Evolutionary conservation across 2,113 vertebrate genomes (phyloP).

Genomic region (Labeo rohita): DNA sequence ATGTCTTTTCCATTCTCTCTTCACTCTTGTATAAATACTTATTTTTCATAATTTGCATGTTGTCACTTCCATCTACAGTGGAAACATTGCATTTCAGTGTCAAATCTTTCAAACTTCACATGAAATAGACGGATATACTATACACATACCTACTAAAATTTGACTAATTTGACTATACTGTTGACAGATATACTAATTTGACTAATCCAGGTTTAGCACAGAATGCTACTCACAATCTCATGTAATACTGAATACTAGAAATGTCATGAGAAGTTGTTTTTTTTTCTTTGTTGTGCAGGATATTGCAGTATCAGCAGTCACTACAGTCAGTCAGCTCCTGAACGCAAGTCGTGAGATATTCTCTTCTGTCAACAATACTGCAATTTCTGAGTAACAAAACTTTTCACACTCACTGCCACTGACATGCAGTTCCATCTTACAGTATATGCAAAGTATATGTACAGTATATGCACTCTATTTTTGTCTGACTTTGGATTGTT

Average conservation of each 20-base stretch:
- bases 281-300: conserved; percentile 29
- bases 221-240: background rate
- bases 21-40: background rate
- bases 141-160: no score
- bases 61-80: background rate
- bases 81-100: background rate
- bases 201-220: background rate
- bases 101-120: background rate
- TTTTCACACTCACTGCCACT: background rate
- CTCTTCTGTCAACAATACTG: background rate
- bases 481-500: background rate
- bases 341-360: conserved; percentile 4
- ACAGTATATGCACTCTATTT: background rate
- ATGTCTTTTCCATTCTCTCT: background rate
- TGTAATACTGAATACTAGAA: background rate
- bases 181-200: conserved; percentile 6
- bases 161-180: no score
- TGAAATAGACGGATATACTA: background rate
- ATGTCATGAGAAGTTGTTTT: background rate
- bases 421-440: background rate
- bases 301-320: conserved; percentile 34
- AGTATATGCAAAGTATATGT: background rate
- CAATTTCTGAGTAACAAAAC: background rate
- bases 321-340: conserved; percentile 60
- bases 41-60: background rate